These are phyloP conservation scores for Pithecia hirsuta DNA, from an alignment of 2,797 vertebrate genomes.

Conservation along the genomic window DNA sequence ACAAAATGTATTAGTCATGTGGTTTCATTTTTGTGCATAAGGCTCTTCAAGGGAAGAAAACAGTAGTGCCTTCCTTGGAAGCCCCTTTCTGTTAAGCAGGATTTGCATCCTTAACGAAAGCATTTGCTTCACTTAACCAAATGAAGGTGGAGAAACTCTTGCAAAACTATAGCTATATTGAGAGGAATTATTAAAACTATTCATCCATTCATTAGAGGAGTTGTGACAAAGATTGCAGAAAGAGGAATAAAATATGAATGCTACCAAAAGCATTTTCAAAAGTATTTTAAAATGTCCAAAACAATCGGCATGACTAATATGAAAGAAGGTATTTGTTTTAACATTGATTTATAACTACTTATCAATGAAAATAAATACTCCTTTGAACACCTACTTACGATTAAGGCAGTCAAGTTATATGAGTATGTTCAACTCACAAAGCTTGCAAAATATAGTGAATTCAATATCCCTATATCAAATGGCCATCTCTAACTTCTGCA, in stretches of 20 bases:
- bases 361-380: not conserved
- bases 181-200: not conserved
- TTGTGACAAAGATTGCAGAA: rapidly evolving
- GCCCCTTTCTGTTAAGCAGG: not conserved
- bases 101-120: rapidly evolving
- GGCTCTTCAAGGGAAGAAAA: not conserved
- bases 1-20: not conserved
- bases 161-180: rapidly evolving
- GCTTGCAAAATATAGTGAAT: not conserved
- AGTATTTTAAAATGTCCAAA: too few species aligned
- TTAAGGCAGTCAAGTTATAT: not conserved
- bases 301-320: rapidly evolving
- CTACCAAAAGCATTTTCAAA: not conserved
- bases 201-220: rapidly evolving
- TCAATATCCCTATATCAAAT: rapidly evolving
- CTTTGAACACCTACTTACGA: too few species aligned
- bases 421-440: not conserved
- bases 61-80: rapidly evolving
- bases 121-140: not conserved
- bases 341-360: not conserved
- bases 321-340: not conserved
- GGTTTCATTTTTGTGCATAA: rapidly evolving
- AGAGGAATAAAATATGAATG: rapidly evolving
- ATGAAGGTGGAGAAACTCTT: rapidly evolving
- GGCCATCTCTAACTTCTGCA: rapidly evolving